Conservation (phyloP, 2,113 vertebrate genomes). For the Ifrita kowaldi region DNA sequence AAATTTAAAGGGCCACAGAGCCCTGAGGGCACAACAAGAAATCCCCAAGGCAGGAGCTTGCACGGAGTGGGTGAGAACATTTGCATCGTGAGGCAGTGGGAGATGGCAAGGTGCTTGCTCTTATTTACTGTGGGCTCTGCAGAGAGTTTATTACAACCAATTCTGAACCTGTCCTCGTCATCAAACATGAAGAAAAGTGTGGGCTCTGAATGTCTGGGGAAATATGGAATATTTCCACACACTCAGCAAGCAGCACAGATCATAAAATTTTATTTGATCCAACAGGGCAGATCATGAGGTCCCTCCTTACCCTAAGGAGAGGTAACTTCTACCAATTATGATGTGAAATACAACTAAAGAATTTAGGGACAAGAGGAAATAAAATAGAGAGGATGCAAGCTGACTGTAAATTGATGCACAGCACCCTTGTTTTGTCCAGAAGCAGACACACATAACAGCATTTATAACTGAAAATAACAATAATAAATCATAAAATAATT, state of each 20-base stretch:
- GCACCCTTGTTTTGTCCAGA: not conserved
- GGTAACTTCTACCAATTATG: not conserved
- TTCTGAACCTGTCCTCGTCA: not conserved
- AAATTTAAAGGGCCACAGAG: conserved; percentile 23
- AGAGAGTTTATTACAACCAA: not conserved
- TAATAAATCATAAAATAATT: not conserved
- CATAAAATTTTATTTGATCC: not conserved
- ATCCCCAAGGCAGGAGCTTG: not conserved
- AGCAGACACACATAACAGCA: not conserved
- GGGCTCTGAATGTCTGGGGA: not conserved
- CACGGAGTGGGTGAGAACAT: not conserved
- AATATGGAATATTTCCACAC: not conserved
- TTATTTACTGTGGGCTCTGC: not conserved
- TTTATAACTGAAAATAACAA: not conserved
- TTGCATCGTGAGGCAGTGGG: not conserved
- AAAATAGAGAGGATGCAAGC: not conserved
- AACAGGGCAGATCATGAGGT: not conserved
- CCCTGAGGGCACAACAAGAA: not conserved
- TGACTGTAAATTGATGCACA: not conserved
- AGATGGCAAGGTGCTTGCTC: not conserved
- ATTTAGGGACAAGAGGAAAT: not conserved
- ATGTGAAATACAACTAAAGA: not conserved
- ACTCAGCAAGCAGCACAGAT: not conserved
- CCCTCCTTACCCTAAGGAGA: not conserved
- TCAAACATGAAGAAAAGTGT: not conserved